Evolutionary conservation across 92 coral and sea anemone genomes (phyloP), one percentile per base, ranked within the genome.

Genomic region (Chrysogorgia sp.): DNA sequence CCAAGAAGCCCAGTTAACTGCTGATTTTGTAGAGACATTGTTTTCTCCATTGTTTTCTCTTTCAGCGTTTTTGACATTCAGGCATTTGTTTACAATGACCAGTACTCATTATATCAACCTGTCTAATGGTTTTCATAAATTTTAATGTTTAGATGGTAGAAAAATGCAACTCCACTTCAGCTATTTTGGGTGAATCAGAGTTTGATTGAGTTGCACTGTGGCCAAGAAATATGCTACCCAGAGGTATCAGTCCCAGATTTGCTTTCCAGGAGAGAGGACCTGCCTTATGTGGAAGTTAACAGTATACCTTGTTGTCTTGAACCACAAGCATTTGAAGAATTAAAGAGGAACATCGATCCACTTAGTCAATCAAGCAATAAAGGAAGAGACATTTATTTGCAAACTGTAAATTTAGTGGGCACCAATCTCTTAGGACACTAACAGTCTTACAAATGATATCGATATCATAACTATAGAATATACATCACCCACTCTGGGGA

Each of bases 401-500:
- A 43, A 67, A 67, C 74, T 41, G 57, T 67, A 7, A 22, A 67
- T 40, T 67, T 67, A 40, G 74, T 67, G 53, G 74, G 74, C 26
- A 67, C 8, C 74, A 26, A 67, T 67, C 15, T 67, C 23, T 34
- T 63, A 60, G 28, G 43, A 15, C 43, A 67, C 53, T 15, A 47
- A 15, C 53, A 47, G n/a, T 47, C 43, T 37, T 4, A 37, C 43
- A 37, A 37, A 37, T 37, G 43, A 37, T 37, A 37, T 37, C 12
- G 43, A 37, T 37, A 12, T 37, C 43, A 37, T 37, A 37, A 37
- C 43, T 37, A 12, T 37, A 37, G 43, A 37, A 37, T 37, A 37
- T 37, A 37, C 43, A 37, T 37, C 43, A 37, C 12, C 43, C n/a
- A n/a, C n/a, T n/a, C n/a, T n/a, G n/a, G 12, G 5, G 43, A 37